Evolutionary conservation across 30 jellyfish, hydroid and myxozoan species (phyloP), one percentile per base, ranked within the genome.

Genomic region (Hydractinia echinata): DNA sequence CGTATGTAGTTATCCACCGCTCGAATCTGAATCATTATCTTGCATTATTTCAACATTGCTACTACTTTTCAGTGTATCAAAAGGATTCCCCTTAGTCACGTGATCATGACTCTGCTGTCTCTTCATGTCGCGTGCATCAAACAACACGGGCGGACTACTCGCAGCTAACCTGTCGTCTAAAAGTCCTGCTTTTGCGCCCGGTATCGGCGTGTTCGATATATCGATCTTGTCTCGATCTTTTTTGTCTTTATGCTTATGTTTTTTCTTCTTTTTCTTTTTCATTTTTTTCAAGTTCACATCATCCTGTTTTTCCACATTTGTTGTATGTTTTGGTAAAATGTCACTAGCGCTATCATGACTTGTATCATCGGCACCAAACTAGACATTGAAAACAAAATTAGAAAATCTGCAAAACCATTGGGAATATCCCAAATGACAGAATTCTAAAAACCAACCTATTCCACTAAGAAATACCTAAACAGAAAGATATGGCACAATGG

Each of bases 201-300:
- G 83, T 13, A 74, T 21, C 10, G n/a, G 44, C 53, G 66, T 20
- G 61, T 5, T 54, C 61, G 66, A 49, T 30, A 48, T 30, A 49
- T 74, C 81, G 16, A 44, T 66, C 53, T 69, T 72, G 18, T 89
- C 95, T 61, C 82, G 66, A 51, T 89, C 95, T 67, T 60, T 80
- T 16, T 78, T 66, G 53, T 88, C 91, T 66, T 84, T 89, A 61
- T 89, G 96, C 68, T 86, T 90, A 51, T 90, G 95, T 68, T 90
- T 90, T 85, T 90, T 90, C 90, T 90, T 90, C 82, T 90, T 90
- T 79, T 90, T 90, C 84, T 89, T 89, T 60, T 89, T 89, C 50
- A 82, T 51, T 82, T 86, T 90, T 85, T 66, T 85, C 15, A 81
- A 86, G 16, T 73, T 76, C 55, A 66, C 91, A 6, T 89, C 95